Conservation (phyloP, 2,888 invertebrate species). For the Agriopis leucophaearia region DNA sequence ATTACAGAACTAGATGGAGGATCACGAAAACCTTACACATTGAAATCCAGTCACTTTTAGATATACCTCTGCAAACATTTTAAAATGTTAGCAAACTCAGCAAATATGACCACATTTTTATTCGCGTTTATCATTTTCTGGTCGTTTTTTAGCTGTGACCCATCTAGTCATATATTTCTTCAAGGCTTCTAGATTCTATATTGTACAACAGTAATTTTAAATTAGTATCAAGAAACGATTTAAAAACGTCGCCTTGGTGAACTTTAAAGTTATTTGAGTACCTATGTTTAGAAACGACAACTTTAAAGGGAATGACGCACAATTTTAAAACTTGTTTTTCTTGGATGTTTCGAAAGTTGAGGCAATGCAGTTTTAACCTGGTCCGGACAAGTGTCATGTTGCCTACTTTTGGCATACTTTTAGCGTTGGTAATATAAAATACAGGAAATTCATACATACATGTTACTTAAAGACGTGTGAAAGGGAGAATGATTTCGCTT, state of each 20-base stretch:
- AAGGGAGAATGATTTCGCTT: constrained; percentile 22
- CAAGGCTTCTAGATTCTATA: too few species aligned
- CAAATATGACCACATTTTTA: too few species aligned
- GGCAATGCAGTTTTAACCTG: constrained; percentile 67
- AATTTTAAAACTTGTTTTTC: constrained; percentile 55
- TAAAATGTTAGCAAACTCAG: too few species aligned
- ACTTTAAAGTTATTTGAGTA: constrained; percentile 23
- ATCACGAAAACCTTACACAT: too few species aligned
- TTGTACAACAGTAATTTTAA: too few species aligned
- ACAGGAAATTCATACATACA: constrained; percentile 40
- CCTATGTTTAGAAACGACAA: constrained; percentile 19
- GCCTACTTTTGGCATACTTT: constrained; percentile 44
- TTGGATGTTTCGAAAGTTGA: constrained; percentile 70
- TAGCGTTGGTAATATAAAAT: constrained; percentile 42
- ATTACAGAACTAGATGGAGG: too few species aligned
- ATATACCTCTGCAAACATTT: too few species aligned
- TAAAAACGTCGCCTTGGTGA: neutral
- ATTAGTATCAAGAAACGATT: neutral
- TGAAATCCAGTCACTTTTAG: too few species aligned
- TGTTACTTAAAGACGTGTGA: constrained; percentile 10
- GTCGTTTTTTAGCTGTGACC: too few species aligned
- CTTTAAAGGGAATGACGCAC: constrained; percentile 41
- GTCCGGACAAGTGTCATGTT: constrained; percentile 55
- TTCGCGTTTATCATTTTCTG: too few species aligned
- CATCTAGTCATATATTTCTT: too few species aligned